Conservation (phyloP, 2,888 invertebrate species). For the Brachypterus glaber region DNA sequence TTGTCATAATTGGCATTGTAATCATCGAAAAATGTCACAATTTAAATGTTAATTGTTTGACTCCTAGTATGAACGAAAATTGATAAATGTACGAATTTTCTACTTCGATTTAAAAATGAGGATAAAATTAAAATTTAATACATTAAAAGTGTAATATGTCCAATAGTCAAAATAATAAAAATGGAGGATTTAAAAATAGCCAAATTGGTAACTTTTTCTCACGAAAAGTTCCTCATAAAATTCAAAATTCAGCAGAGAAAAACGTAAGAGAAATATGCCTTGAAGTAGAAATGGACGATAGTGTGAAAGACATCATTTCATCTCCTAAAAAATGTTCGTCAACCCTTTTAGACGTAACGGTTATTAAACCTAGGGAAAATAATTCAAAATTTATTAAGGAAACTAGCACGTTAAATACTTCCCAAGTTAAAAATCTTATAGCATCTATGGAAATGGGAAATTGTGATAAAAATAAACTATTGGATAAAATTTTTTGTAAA, state of each 20-base stretch:
- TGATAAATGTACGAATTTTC: no score
- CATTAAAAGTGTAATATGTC: no score
- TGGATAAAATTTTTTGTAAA: conserved; percentile 22
- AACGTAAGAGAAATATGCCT: conserved; percentile 26
- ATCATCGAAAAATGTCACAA: no score
- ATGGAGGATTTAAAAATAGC: no score
- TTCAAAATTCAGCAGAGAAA: neutral
- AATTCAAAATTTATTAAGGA: conserved; percentile 10
- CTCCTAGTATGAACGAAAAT: no score
- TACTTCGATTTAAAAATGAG: no score
- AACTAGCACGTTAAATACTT: conserved; percentile 23
- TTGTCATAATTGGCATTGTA: no score
- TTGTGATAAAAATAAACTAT: conserved; percentile 22
- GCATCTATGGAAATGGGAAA: conserved; percentile 27
- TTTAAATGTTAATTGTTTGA: no score
- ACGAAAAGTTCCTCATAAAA: no score
- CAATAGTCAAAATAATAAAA: no score
- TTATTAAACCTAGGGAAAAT: conserved; percentile 31
- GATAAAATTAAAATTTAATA: no score
- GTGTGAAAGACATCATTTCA: conserved; percentile 29
- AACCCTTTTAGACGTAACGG: conserved; percentile 34
- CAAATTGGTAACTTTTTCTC: no score
- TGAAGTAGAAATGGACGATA: conserved; percentile 35
- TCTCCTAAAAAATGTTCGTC: conserved; percentile 28
- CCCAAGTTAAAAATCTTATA: conserved; percentile 29